These are phyloP conservation scores for Rattus norvegicus DNA, from an alignment of 2,113 vertebrate species.

Conservation along the genomic window DNA sequence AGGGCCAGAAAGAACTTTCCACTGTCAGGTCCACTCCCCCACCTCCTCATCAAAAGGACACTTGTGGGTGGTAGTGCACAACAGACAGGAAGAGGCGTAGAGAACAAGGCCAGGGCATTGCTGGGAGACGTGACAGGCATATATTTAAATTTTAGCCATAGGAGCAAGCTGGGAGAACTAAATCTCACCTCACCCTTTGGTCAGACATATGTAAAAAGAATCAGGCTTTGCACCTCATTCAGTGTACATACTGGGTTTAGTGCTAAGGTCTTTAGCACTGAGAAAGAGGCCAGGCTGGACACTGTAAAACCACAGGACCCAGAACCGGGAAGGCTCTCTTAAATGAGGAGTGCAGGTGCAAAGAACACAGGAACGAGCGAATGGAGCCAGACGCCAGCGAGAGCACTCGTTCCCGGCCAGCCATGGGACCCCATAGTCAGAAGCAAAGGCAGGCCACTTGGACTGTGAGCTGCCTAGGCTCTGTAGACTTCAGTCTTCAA, in stretches of 20 bases:
- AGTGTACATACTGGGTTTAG: neutral
- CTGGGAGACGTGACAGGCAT: neutral
- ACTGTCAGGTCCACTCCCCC: neutral
- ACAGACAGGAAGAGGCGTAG: neutral
- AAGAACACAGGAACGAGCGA: neutral
- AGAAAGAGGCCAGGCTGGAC: neutral
- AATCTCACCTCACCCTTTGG: neutral
- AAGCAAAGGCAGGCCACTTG: neutral
- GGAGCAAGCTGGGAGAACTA: neutral
- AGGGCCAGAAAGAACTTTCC: neutral
- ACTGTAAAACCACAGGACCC: neutral
- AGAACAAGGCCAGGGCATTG: neutral
- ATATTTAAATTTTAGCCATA: neutral
- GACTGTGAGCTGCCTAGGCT: neutral
- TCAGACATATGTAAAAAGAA: neutral
- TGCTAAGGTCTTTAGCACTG: neutral
- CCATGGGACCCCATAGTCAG: neutral
- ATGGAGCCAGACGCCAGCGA: neutral
- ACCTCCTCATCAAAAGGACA: neutral
- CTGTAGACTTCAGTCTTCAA: neutral
- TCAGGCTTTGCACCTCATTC: fast-evolving
- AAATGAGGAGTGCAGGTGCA: neutral
- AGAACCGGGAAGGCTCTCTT: neutral
- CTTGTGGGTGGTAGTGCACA: neutral
- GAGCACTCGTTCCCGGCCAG: neutral